A percentile compares a stretch with the other conserved stretches of the same genome.
Evolutionary conservation across 2,888 invertebrate species (phyloP).

Genomic region (Rhingia rostrata): DNA sequence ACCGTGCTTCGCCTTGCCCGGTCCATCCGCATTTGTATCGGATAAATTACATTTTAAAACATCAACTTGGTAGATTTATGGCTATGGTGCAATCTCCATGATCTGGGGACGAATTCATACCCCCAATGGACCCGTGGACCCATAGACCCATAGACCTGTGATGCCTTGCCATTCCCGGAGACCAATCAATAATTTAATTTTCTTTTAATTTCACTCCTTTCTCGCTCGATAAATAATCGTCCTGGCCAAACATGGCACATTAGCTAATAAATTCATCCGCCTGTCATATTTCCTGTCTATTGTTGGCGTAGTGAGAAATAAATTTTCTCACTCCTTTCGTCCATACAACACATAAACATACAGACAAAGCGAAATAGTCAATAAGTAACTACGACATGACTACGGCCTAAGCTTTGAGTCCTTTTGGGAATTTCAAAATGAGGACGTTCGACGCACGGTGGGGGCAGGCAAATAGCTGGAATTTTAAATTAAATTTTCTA

Average conservation of each 20-base stretch:
- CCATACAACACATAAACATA: constrained; percentile 25
- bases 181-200: constrained; percentile 72
- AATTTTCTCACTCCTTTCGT: constrained; percentile 24
- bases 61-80: constrained; percentile 70
- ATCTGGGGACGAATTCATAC: constrained; percentile 41
- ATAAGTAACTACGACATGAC: constrained; percentile 17
- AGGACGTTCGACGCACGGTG: constrained; percentile 24
- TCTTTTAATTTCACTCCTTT: constrained; percentile 72
- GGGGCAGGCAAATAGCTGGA: constrained; percentile 9
- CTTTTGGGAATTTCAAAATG: constrained; percentile 61
- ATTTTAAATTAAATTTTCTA: constrained; percentile 73
- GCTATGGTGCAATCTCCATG: constrained; percentile 59
- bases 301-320: constrained; percentile 59
- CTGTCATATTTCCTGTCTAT: constrained; percentile 71
- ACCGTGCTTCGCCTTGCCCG: background rate
- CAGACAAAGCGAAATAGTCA: constrained; percentile 20
- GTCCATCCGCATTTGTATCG: constrained; percentile 59
- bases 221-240: constrained; percentile 71
- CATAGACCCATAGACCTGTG: background rate
- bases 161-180: constrained; percentile 6
- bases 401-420: constrained; percentile 44
- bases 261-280: constrained; percentile 72
- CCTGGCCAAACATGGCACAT: constrained; percentile 64
- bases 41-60: constrained; percentile 74
- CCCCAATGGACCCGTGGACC: background rate